phyloP scores from a whole-genome alignment of 2,113 vertebrate species.

The Benitochromis conjunctus region DNA sequence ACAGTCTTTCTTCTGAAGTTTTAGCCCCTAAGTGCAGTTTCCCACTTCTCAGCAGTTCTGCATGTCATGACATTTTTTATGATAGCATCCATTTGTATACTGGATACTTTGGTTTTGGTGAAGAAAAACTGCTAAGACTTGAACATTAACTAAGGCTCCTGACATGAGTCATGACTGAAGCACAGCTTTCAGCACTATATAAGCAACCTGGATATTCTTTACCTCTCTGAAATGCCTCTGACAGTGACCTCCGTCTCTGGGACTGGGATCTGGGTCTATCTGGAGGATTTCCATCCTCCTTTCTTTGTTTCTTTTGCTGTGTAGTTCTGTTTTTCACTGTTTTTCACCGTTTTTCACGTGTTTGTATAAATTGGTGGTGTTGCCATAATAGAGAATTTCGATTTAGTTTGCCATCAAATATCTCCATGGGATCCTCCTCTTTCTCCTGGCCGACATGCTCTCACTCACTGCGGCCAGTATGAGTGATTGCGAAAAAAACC shows the following conservation, averaged over 20 bases:
- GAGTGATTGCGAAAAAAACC: not conserved
- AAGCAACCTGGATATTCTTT: not conserved
- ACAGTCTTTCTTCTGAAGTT: not conserved
- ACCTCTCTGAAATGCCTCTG: not conserved
- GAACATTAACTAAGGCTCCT: not conserved
- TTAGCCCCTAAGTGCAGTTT: not conserved
- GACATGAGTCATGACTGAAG: not conserved
- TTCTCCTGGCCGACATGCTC: not conserved
- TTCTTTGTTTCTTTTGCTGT: not conserved
- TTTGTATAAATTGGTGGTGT: not conserved
- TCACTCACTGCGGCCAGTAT: not conserved
- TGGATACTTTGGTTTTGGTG: not conserved
- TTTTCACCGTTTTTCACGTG: not conserved
- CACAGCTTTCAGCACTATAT: not conserved
- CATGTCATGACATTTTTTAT: not conserved
- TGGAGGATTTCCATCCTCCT: not conserved
- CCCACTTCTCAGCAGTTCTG: not conserved
- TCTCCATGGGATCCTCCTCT: not conserved
- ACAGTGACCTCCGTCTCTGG: not conserved
- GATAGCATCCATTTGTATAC: not conserved
- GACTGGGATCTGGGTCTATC: not conserved
- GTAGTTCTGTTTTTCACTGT: not conserved
- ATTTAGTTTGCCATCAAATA: not conserved
- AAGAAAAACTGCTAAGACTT: not conserved
- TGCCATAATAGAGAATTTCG: not conserved